Percentiles rank a stretch among this genome's conserved stretches.
These are phyloP conservation scores for Hoplostethus mediterraneus DNA, from an alignment of 2,797 vertebrate genomes.

Conservation along the genomic window DNA sequence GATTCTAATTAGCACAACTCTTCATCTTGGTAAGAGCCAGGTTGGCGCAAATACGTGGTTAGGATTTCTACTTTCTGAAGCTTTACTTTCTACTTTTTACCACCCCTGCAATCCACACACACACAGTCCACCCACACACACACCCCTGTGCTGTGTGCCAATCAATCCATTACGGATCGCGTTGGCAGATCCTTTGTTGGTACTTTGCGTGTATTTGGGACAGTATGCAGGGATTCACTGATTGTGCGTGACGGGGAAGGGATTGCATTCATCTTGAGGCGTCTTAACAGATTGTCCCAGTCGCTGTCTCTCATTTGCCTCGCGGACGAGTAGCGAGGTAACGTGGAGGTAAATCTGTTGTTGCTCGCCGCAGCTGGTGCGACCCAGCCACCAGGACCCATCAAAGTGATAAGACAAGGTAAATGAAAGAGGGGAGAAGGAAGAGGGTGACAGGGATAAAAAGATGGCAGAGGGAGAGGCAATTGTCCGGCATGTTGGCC, in stretches of 20 bases:
- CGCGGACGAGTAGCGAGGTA: slow-evolving; percentile 26
- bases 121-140: slow-evolving; percentile 2
- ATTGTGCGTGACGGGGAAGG: slow-evolving; percentile 50
- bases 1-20: too few species aligned
- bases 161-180: slow-evolving; percentile 69
- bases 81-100: too few species aligned
- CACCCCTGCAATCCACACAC: background rate
- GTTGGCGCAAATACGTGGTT: too few species aligned
- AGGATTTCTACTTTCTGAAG: too few species aligned
- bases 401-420: slow-evolving; percentile 31
- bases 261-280: slow-evolving; percentile 63
- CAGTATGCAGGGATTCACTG: slow-evolving; percentile 16
- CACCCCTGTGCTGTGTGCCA: slow-evolving; percentile 49
- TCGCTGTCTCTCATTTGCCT: slow-evolving; percentile 31
- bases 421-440: slow-evolving; percentile 15
- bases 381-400: background rate
- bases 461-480: background rate
- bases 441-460: background rate
- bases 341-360: slow-evolving; percentile 26
- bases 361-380: background rate
- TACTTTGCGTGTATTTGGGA: slow-evolving; percentile 2
- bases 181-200: slow-evolving; percentile 40
- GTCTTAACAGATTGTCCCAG: slow-evolving; percentile 49
- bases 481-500: slow-evolving; percentile 23
- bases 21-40: too few species aligned